These are phyloP conservation scores for Stomorhina lunata DNA, from an alignment of 2,888 invertebrate species.

Conservation along the genomic window DNA sequence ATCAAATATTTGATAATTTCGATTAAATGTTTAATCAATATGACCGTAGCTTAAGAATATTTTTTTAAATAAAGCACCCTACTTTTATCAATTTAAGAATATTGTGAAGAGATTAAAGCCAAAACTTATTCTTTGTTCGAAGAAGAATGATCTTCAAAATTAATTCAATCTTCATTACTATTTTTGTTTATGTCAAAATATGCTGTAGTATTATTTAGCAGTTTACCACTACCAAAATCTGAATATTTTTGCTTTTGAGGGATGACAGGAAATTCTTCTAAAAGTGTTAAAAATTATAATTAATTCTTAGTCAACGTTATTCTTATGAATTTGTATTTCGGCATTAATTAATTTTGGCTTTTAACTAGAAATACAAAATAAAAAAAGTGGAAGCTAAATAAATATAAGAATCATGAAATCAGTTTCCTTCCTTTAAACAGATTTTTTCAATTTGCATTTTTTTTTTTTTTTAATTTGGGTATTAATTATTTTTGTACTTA, in stretches of 20 bases:
- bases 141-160: no score
- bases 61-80: slow-evolving; percentile 1
- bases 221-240: not conserved
- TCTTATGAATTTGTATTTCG: slow-evolving; percentile 9
- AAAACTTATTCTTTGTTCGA: no score
- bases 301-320: not conserved
- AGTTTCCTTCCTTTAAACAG: slow-evolving; percentile 55
- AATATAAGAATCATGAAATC: slow-evolving; percentile 38
- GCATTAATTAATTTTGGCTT: slow-evolving; percentile 47
- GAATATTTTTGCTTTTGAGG: not conserved
- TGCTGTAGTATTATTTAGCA: not conserved
- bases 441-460: slow-evolving; percentile 35
- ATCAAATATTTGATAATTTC: no score
- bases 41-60: no score
- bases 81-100: not conserved
- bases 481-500: slow-evolving; percentile 38
- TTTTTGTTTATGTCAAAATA: not conserved
- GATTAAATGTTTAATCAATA: no score
- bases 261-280: slow-evolving; percentile 60
- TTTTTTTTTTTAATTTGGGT: slow-evolving; percentile 31
- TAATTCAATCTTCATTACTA: no score
- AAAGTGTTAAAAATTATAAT: slow-evolving; percentile 42
- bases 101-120: not conserved
- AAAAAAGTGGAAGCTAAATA: not conserved
- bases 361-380: slow-evolving; percentile 1